These are phyloP conservation scores for Leptopilina syphax DNA, from an alignment of 2,888 invertebrate species.

Conservation along the genomic window DNA sequence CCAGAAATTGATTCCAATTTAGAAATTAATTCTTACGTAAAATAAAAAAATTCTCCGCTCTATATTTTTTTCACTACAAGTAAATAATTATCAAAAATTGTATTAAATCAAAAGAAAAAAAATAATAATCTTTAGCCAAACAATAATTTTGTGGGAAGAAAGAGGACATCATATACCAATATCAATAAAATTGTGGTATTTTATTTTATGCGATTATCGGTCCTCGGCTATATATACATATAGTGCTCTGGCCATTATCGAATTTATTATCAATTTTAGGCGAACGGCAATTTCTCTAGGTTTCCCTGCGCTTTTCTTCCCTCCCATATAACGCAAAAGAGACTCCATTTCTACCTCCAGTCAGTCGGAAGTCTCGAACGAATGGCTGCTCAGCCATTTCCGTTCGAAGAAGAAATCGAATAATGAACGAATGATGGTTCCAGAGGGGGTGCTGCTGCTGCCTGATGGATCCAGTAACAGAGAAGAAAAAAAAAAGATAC, in stretches of 20 bases:
- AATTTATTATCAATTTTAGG: conserved; percentile 76
- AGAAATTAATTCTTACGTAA: no score
- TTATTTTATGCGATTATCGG: conserved; percentile 71
- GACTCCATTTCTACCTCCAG: conserved; percentile 75
- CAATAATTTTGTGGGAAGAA: neutral
- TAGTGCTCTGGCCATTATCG: conserved; percentile 63
- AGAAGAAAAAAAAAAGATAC: conserved; percentile 63
- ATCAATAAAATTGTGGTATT: conserved; percentile 71
- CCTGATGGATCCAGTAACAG: conserved; percentile 53
- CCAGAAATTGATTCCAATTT: no score
- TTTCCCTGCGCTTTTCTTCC: conserved; percentile 54
- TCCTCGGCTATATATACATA: conserved; percentile 35
- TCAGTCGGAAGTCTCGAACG: conserved; percentile 74
- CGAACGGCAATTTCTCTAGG: conserved; percentile 72
- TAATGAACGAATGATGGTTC: conserved; percentile 66
- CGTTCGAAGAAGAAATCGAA: conserved; percentile 69
- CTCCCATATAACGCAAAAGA: conserved; percentile 48
- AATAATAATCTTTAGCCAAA: no score
- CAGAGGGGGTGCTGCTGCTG: neutral
- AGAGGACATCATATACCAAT: conserved; percentile 53
- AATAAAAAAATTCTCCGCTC: no score
- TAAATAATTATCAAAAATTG: neutral
- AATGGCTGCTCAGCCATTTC: conserved; percentile 76
- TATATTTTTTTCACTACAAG: no score
- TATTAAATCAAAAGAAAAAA: neutral